A percentile compares a stretch with the other conserved stretches of the same genome.
phyloP scores from a whole-genome alignment of 2,888 invertebrate genomes.

The Tetragnatha montana region DNA sequence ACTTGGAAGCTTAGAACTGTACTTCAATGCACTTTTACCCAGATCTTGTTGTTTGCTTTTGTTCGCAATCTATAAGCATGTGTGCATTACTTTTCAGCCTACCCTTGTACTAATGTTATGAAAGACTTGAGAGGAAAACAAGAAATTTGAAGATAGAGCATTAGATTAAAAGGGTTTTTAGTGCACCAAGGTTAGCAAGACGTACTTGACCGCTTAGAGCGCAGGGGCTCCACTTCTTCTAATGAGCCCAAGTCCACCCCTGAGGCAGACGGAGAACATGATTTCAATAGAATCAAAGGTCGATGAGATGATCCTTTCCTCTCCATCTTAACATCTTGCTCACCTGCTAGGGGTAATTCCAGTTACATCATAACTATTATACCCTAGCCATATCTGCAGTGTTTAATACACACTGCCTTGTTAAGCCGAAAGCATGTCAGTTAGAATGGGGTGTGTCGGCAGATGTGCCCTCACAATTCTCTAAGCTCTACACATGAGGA shows the following conservation, averaged over 20 bases:
- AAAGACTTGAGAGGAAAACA: neutral
- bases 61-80: too few relatives aligned
- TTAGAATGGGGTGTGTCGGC: neutral
- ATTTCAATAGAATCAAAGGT: slow-evolving; percentile 70
- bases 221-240: slow-evolving; percentile 89
- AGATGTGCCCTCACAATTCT: neutral
- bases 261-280: slow-evolving; percentile 73
- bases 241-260: slow-evolving; percentile 78
- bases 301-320: slow-evolving; percentile 71
- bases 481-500: neutral
- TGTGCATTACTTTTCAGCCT: too few relatives aligned
- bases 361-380: slow-evolving; percentile 60
- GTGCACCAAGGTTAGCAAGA: slow-evolving; percentile 74
- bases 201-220: slow-evolving; percentile 90
- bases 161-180: slow-evolving; percentile 49
- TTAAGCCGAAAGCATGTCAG: slow-evolving; percentile 19
- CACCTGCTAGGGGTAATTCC: slow-evolving; percentile 71
- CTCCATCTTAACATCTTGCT: slow-evolving; percentile 70
- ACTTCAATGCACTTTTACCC: too few relatives aligned
- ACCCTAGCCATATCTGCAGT: slow-evolving; percentile 54
- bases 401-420: slow-evolving; percentile 68
- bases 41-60: too few relatives aligned
- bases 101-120: too few relatives aligned
- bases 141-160: slow-evolving; percentile 37
- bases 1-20: neutral